These are phyloP conservation scores for Atrichornis clamosus DNA, from an alignment of 2,113 vertebrate genomes.

Conservation along the genomic window DNA sequence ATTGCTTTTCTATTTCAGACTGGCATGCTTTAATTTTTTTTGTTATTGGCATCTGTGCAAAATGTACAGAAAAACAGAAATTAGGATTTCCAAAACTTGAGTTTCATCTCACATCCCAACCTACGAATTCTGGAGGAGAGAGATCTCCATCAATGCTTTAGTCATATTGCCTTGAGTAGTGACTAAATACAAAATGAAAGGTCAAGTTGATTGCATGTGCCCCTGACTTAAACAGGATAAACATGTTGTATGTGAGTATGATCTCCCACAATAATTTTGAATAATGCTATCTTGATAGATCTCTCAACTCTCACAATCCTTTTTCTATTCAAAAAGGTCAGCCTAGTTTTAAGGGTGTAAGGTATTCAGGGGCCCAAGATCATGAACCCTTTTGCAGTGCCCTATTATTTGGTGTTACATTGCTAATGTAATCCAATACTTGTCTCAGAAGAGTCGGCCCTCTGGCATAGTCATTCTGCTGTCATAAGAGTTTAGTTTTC, in stretches of 20 bases:
- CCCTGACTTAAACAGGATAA: background rate
- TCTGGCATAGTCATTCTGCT: slow-evolving; percentile 59
- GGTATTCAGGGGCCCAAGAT: background rate
- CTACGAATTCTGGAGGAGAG: background rate
- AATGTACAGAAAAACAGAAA: background rate
- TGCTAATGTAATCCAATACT: slow-evolving; percentile 35
- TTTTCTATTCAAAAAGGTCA: slow-evolving; percentile 30
- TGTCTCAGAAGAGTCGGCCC: slow-evolving; percentile 58
- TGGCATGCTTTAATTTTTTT: background rate
- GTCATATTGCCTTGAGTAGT: background rate
- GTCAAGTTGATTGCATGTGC: background rate
- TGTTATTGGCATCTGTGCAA: slow-evolving; percentile 11
- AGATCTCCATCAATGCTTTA: background rate
- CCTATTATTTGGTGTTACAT: background rate
- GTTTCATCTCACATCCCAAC: rapidly evolving
- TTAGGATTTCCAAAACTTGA: background rate
- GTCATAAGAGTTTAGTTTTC: slow-evolving; percentile 70
- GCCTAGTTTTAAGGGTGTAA: background rate
- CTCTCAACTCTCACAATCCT: background rate
- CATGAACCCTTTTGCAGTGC: background rate
- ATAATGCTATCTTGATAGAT: background rate
- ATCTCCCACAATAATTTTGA: background rate
- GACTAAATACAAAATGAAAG: slow-evolving; percentile 1
- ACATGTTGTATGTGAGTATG: rapidly evolving
- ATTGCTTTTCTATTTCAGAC: slow-evolving; percentile 39